Base-by-base conservation (phyloP, 2,797 vertebrate genomes). In the Neosilurus hyrtlii region DNA sequence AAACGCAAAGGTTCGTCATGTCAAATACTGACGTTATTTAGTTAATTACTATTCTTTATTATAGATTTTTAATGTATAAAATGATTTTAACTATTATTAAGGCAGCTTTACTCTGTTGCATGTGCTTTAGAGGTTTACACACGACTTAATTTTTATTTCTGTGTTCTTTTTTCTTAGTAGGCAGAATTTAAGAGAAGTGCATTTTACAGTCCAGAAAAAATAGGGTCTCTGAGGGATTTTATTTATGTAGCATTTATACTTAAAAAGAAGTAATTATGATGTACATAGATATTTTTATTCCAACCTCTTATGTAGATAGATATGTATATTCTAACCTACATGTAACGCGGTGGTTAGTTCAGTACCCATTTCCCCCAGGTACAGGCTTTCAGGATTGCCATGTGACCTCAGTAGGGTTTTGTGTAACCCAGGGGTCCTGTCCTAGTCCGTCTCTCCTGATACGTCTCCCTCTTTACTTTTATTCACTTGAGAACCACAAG, bases 401-500 rank as follows among this genome's bases (percentile, higher is more conserved):
- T 26, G 70, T 54, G 70, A 54, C 51, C 12, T 37, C 49, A 26
- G 2, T 54, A 10, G 61, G 49, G 11, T 22, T n/a, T 49, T n/a
- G 5, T 24, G 70, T 18, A 54, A 7, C 9, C n/a, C 71, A 26
- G 51, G 15, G 8, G 49, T 63, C 43, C 66, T 82, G 67, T 54
- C 16, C 24, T 12, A 51, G 14, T 26, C 52, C 12, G 14, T 16
- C 26, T 43, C 16, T 57, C 11, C 43, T 26, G 54, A 18, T 16
- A 20, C 18, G 54, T 71, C 35, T 71, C 54, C 71, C 67, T 67
- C 16, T 70, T 9, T 61, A 52, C 0, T 30, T 66, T 59, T 49
- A 59, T 15, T 30, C 18, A 16, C 74, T 85, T 54, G 86, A 79
- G 70, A 56, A 67, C 52, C 70, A 79, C 72, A 80, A 88, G 68